Base-by-base conservation (phyloP, 2,888 invertebrate genomes). In the Melolontha melolontha region DNA sequence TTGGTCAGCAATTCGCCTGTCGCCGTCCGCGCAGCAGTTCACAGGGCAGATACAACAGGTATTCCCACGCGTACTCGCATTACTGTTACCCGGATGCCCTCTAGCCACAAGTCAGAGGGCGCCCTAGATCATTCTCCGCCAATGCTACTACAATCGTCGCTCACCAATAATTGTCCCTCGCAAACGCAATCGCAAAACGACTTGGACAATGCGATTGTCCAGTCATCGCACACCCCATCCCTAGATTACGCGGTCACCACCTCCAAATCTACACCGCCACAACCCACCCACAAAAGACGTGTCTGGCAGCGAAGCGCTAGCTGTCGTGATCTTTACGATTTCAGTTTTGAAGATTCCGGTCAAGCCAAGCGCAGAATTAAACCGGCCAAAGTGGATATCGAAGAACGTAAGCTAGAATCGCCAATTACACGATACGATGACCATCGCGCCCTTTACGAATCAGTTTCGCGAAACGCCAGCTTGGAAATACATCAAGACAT, bases 221-320 rank as follows among this genome's bases (percentile, higher is more conserved):
- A 40, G 14, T 14, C 51, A 5, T 17, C 51, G n/a, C 55, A 16
- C 11, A 10, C 41, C 16, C 55, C 59, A 47, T 16, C 47, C 16
- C n/a, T 50, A 49, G 66, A 55, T 42, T 59, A 55, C 57, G 47
- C 66, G 66, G 34, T 12, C 51, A 10, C 51, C 29, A 17, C 51
- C 40, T 55, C 63, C 68, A 64, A 59, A 69, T 62, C 42, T 22
- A 69, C 69, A 54, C 85, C 85, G 71, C 78, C 80, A 71, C 40
- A 49, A 0, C 40, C 59, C 10, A n/a, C 69, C 72, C 81, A 84
- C 68, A 84, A 86, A 78, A 83, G 84, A 73, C 86, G 86, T 78
- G 82, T 87, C 69, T 92, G 92, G 92, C 90, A 92, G 72, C 91
- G 93, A 79, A 92, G 92, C 80, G 91, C 92, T 76, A 92, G 92